Evolutionary conservation across 2,797 vertebrate genomes (phyloP).

Genomic region (Fringilla coelebs): DNA sequence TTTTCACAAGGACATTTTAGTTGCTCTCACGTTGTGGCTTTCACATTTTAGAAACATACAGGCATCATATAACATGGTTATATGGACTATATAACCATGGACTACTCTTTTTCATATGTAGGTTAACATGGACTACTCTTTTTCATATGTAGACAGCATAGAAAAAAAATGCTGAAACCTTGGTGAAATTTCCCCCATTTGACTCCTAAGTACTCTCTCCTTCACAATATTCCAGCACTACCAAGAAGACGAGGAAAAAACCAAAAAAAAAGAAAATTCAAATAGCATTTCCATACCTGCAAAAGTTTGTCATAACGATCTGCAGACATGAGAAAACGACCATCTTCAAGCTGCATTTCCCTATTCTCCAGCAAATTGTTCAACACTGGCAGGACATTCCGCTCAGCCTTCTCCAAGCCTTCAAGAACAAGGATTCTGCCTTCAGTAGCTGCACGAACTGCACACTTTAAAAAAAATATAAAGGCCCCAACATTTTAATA

Average conservation of each 20-base stretch:
- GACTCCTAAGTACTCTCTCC: background rate
- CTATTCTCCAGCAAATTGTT: slow-evolving; percentile 97
- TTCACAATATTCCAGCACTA: background rate
- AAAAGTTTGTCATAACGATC: slow-evolving; percentile 94
- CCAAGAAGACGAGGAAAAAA: background rate
- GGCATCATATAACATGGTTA: background rate
- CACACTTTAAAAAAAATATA: slow-evolving; percentile 78
- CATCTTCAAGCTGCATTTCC: slow-evolving; percentile 98
- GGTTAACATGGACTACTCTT: background rate
- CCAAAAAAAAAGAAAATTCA: background rate
- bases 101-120: background rate
- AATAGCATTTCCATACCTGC: slow-evolving; percentile 75
- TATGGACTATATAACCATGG: too few relatives aligned
- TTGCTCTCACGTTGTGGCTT: background rate
- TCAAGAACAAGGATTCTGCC: slow-evolving; percentile 93
- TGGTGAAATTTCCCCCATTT: background rate
- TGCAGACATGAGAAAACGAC: slow-evolving; percentile 94
- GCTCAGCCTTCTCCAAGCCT: slow-evolving; percentile 94
- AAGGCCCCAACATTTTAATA: background rate
- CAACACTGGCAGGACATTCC: slow-evolving; percentile 92
- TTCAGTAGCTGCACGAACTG: slow-evolving; percentile 91
- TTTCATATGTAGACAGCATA: background rate
- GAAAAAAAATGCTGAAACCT: background rate
- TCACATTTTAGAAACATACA: background rate
- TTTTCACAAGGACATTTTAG: background rate